Evolutionary conservation across 2,797 vertebrate species (phyloP).

Genomic region (Gephyroberyx darwinii): DNA sequence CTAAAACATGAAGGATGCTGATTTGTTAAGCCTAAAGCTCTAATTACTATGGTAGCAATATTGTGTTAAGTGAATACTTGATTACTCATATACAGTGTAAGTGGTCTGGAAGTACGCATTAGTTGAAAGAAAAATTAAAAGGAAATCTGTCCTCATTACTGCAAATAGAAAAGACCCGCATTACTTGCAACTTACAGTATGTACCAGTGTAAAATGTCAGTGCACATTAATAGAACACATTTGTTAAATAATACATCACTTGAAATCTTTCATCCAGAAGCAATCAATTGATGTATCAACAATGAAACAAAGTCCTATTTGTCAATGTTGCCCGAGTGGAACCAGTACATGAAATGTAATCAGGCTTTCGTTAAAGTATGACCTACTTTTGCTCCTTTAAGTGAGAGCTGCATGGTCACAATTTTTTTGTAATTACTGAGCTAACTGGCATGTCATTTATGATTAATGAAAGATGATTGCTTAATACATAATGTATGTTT

Average conservation of each 20-base stretch:
- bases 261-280: slow-evolving; percentile 64
- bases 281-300: slow-evolving; percentile 62
- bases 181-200: slow-evolving; percentile 16
- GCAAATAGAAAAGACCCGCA: slow-evolving; percentile 35
- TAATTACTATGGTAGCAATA: neutral
- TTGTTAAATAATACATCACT: slow-evolving; percentile 59
- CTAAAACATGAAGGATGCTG: neutral
- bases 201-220: slow-evolving; percentile 60
- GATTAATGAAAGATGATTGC: slow-evolving; percentile 77
- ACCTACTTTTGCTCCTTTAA: slow-evolving; percentile 68
- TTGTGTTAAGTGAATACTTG: neutral
- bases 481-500: slow-evolving; percentile 68
- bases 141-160: slow-evolving; percentile 34
- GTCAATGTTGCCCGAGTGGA: slow-evolving; percentile 67
- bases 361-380: slow-evolving; percentile 68
- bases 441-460: slow-evolving; percentile 70
- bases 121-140: slow-evolving; percentile 10
- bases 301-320: slow-evolving; percentile 62
- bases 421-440: slow-evolving; percentile 73
- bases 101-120: slow-evolving; percentile 6
- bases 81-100: slow-evolving; percentile 10
- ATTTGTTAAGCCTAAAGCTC: neutral
- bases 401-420: slow-evolving; percentile 62
- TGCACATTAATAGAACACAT: slow-evolving; percentile 55
- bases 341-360: slow-evolving; percentile 71